These are phyloP conservation scores for Acropternis orthonyx DNA, from an alignment of 2,797 vertebrate species.

Conservation along the genomic window DNA sequence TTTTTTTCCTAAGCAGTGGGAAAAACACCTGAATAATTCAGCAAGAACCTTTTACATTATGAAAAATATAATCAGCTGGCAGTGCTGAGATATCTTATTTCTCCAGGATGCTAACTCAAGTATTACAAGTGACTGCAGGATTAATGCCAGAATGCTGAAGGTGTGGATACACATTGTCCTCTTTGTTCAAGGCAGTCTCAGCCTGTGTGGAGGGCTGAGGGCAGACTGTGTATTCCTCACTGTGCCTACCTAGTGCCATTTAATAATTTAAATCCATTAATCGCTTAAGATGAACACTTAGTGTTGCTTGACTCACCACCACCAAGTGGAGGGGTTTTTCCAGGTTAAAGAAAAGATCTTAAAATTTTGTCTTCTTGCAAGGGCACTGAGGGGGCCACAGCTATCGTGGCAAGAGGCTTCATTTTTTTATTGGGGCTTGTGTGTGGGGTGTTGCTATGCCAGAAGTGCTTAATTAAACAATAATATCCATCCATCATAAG, in stretches of 20 bases:
- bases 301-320: neutral
- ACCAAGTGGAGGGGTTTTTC: neutral
- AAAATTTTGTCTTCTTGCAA: neutral
- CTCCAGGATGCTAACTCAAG: conserved; percentile 39
- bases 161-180: neutral
- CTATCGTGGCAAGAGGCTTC: neutral
- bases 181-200: neutral
- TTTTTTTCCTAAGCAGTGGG: neutral
- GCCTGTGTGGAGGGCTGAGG: neutral
- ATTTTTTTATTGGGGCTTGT: neutral
- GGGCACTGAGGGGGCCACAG: neutral
- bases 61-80: conserved; percentile 66
- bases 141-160: neutral
- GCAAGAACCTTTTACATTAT: conserved; percentile 61
- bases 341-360: neutral
- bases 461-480: conserved; percentile 50
- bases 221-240: neutral
- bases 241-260: neutral
- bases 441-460: neutral
- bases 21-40: conserved; percentile 67
- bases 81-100: conserved; percentile 56
- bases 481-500: conserved; percentile 2
- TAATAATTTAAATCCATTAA: conserved; percentile 59
- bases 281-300: conserved; percentile 5
- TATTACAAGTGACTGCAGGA: conserved; percentile 56